Evolutionary conservation across 2,113 vertebrate species (phyloP).

Genomic region (Siniperca chuatsi): DNA sequence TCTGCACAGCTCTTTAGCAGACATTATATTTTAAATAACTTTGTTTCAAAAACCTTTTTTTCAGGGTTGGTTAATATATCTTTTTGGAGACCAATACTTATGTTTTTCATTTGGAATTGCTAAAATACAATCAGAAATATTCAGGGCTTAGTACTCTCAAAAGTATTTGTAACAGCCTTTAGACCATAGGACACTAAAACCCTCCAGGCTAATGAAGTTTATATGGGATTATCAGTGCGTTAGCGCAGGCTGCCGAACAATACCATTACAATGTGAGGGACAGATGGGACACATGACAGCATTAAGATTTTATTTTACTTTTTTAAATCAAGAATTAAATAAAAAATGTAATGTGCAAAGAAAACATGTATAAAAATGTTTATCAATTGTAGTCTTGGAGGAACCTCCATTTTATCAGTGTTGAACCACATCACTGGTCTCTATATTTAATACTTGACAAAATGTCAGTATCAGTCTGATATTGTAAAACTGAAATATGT

Average conservation of each 20-base stretch:
- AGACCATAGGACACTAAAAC: background rate
- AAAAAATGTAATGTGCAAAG: background rate
- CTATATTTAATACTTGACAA: background rate
- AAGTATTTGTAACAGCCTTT: background rate
- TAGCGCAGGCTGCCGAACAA: background rate
- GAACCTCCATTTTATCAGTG: background rate
- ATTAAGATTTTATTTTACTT: background rate
- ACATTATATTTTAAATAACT: background rate
- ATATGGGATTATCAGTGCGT: background rate
- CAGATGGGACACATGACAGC: background rate
- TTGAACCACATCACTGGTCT: background rate
- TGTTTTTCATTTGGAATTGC: background rate
- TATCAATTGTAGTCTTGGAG: background rate
- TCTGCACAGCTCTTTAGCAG: background rate
- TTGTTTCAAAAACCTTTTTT: too few species aligned
- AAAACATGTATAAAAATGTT: background rate
- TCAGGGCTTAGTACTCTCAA: background rate
- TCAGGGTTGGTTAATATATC: too few species aligned
- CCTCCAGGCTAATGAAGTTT: background rate
- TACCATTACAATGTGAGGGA: background rate
- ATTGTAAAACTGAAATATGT: slow-evolving; percentile 1
- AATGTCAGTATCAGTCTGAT: background rate
- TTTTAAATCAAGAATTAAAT: background rate
- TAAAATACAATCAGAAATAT: background rate
- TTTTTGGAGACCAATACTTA: background rate